Conservation (phyloP, 2,797 vertebrate genomes). For the Triplophysa bombifrons region DNA sequence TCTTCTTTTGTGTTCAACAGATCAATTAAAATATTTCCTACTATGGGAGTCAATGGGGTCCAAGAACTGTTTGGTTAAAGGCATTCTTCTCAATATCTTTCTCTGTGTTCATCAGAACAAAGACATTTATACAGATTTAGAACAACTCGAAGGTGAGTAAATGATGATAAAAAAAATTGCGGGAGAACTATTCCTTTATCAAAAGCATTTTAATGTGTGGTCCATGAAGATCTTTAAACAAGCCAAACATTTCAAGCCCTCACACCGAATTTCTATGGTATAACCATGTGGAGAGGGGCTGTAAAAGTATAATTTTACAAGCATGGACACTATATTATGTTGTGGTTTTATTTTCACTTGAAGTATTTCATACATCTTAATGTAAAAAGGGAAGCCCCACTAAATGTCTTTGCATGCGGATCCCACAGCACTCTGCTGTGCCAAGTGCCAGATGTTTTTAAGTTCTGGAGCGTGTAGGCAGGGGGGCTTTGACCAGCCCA, state of each 20-base stretch:
- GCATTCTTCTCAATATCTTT: too few relatives aligned
- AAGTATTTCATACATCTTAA: neutral
- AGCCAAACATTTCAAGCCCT: neutral
- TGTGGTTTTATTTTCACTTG: conserved; percentile 22
- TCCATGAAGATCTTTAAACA: neutral
- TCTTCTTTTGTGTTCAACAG: too few relatives aligned
- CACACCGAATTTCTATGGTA: neutral
- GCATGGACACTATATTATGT: neutral
- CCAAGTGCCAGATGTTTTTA: conserved; percentile 60
- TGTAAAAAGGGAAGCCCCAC: neutral
- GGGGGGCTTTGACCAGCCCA: conserved; percentile 32
- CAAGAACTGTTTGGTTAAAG: too few relatives aligned
- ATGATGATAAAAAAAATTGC: too few relatives aligned
- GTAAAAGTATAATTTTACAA: neutral
- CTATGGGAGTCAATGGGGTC: too few relatives aligned
- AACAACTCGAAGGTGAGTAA: too few relatives aligned
- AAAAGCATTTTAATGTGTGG: conserved; percentile 18
- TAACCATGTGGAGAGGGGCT: neutral
- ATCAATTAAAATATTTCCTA: too few relatives aligned
- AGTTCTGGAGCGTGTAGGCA: conserved; percentile 38
- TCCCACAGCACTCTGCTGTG: conserved; percentile 30
- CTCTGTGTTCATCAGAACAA: too few relatives aligned
- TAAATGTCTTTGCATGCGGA: conserved; percentile 4
- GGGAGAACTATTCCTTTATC: neutral
- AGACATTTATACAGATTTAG: too few relatives aligned